Evolutionary conservation across 1,140 invertebrate species (phyloP).

Genomic region (Rhizoglyphus robini): DNA sequence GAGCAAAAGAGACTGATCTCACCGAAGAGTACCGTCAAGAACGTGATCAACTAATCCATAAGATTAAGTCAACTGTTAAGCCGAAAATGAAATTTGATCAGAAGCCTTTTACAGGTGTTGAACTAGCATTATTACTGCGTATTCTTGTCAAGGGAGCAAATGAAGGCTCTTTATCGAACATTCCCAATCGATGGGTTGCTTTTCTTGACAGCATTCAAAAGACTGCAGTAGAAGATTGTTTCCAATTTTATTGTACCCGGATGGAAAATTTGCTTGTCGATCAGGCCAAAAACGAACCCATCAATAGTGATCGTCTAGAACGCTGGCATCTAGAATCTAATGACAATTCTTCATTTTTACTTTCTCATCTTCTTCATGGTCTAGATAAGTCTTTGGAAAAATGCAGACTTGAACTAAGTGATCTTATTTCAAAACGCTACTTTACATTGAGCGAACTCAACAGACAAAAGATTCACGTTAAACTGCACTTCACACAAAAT

Average conservation of each 20-base stretch:
- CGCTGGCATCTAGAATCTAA: neutral
- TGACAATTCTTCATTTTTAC: neutral
- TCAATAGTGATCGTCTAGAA: neutral
- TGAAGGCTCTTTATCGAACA: conserved; percentile 25
- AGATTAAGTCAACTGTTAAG: conserved; percentile 19
- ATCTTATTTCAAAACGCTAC: neutral
- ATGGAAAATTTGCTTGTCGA: conserved; percentile 20
- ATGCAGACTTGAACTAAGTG: neutral
- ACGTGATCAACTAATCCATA: conserved; percentile 24
- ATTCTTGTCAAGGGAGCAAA: conserved; percentile 27
- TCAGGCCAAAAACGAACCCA: conserved; percentile 7
- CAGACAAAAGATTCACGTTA: conserved; percentile 17
- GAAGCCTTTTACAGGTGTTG: conserved; percentile 23
- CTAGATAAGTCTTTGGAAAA: neutral
- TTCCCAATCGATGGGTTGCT: conserved; percentile 25
- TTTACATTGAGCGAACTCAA: conserved; percentile 1
- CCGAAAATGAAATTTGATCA: conserved; percentile 26
- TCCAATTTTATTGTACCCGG: conserved; percentile 24
- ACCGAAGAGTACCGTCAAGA: conserved; percentile 25
- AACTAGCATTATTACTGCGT: conserved; percentile 23
- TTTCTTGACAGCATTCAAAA: conserved; percentile 24
- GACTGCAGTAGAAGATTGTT: conserved; percentile 26
- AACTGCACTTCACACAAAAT: neutral
- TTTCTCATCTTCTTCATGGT: conserved; percentile 17
- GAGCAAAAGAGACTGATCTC: conserved; percentile 24